Evolutionary conservation across 1,140 invertebrate species (phyloP), one percentile per base, ranked within the genome.

Genomic region (Micrasema longulum): DNA sequence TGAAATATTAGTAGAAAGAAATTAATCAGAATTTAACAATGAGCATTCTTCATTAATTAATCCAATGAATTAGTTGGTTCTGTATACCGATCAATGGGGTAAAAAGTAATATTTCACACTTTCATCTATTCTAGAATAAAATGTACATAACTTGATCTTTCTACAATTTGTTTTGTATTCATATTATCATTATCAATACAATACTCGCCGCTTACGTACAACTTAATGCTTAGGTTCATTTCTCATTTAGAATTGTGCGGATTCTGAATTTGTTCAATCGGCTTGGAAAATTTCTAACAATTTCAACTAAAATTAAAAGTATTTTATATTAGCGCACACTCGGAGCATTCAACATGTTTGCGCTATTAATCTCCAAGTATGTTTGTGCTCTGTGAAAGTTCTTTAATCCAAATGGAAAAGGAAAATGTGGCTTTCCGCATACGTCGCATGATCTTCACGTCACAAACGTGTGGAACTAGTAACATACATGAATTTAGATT

Each of bases 111-210:
- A 31, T 76, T 69, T 69, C 66, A 71, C 73, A 71, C 69, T 67
- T 72, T 55, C 60, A 67, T 60, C 74, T 72, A 72, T 72, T 62
- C 74, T 76, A 76, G 50, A 68, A 50, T 72, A 69, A 76, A 76
- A 72, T 76, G 71, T 71, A 76, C 74, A 73, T 71, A 71, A 70
- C 67, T 76, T 72, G 67, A 76, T 73, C 70, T 71, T 72, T 75
- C 74, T 76, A 76, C 74, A 72, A 72, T 70, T 75, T 47, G 53
- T 74, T 57, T 75, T 57, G 65, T 57, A 72, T 72, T 72, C 71
- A 74, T 62, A 74, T 68, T 68, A 74, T 67, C 63, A 74, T 69
- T 72, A 68, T 67, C 72, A 65, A 50, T 75, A 75, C 65, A 75
- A 66, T 75, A 75, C 55, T 75, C 73, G 69, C 69, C 53, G 65